Conservation (phyloP, 1,140 invertebrate species). For the Maniola jurtina region DNA sequence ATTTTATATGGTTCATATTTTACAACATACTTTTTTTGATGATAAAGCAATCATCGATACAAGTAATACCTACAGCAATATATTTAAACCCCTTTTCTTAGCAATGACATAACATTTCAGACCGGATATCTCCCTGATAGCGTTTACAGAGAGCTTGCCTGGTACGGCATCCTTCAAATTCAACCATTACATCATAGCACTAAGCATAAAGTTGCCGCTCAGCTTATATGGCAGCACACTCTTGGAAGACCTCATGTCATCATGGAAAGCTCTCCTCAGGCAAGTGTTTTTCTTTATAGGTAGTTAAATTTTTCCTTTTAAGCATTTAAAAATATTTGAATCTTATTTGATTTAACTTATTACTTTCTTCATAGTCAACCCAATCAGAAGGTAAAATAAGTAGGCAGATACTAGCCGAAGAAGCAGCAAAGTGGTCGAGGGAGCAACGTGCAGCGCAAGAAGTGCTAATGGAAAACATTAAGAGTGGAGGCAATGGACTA, state of each 20-base stretch:
- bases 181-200: slow-evolving; percentile 67
- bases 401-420: slow-evolving; percentile 66
- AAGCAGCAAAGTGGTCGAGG: slow-evolving; percentile 69
- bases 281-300: slow-evolving; percentile 24
- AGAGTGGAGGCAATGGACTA: slow-evolving; percentile 68
- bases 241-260: slow-evolving; percentile 68
- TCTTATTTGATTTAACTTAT: neutral
- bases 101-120: slow-evolving; percentile 36
- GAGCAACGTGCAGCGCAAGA: slow-evolving; percentile 69
- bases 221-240: slow-evolving; percentile 71
- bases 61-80: neutral
- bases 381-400: slow-evolving; percentile 68
- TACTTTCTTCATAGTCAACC: slow-evolving; percentile 45
- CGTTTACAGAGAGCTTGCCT: slow-evolving; percentile 70
- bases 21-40: slow-evolving; percentile 1
- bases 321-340: neutral
- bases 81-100: neutral
- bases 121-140: slow-evolving; percentile 70
- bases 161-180: slow-evolving; percentile 73
- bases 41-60: neutral
- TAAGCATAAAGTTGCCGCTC: slow-evolving; percentile 65
- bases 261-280: slow-evolving; percentile 69
- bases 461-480: slow-evolving; percentile 72
- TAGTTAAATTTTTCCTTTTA: neutral
- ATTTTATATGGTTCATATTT: neutral